phyloP scores from a whole-genome alignment of 2,797 vertebrate genomes.

The Sebastes wilsoni region DNA sequence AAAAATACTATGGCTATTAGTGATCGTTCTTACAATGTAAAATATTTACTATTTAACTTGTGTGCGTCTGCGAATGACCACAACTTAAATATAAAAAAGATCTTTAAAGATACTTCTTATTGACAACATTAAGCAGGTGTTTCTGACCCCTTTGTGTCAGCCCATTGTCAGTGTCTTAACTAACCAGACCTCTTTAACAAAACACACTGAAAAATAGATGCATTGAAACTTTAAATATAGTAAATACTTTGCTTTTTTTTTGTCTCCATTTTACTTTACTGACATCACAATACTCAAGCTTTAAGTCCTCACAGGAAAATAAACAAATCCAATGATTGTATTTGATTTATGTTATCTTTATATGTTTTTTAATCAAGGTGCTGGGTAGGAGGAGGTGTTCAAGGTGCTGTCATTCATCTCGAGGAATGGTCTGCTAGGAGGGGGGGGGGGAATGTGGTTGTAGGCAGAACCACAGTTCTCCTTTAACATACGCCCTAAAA shows the following conservation, averaged over 20 bases:
- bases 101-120: conserved; percentile 47
- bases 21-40: conserved; percentile 51
- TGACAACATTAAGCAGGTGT: conserved; percentile 62
- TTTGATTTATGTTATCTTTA: conserved; percentile 39
- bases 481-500: conserved; percentile 5
- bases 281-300: conserved; percentile 67
- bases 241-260: conserved; percentile 60
- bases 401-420: conserved; percentile 56
- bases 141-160: conserved; percentile 32
- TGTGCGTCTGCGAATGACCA: conserved; percentile 34
- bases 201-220: conserved; percentile 74
- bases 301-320: conserved; percentile 68
- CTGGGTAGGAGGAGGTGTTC: conserved; percentile 46
- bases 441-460: neutral
- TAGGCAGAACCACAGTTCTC: neutral
- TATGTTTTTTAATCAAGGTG: conserved; percentile 60
- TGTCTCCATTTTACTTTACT: conserved; percentile 43
- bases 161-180: conserved; percentile 27
- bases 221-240: conserved; percentile 74
- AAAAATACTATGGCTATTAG: conserved; percentile 44
- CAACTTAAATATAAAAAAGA: conserved; percentile 59
- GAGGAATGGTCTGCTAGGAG: conserved; percentile 36
- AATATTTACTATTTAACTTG: conserved; percentile 10
- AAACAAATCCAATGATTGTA: conserved; percentile 57
- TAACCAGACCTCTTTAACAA: conserved; percentile 42